A percentile compares a stretch with the other conserved stretches of the same genome.
Evolutionary conservation across 2,113 vertebrate species (phyloP).

Genomic region (Tyrannus savana): DNA sequence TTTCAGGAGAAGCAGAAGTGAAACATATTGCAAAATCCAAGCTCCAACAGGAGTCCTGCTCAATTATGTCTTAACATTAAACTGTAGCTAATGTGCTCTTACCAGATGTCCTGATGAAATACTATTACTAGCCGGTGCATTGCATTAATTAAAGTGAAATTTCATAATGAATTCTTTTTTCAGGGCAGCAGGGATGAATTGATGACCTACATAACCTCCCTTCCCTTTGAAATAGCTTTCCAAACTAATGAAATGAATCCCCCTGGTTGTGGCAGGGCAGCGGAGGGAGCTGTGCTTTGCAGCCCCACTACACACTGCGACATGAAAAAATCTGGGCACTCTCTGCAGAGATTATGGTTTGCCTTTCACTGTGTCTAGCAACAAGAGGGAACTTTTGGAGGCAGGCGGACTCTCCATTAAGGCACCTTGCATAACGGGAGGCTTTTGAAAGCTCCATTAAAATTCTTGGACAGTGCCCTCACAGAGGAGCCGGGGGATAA

Average conservation of each 20-base stretch:
- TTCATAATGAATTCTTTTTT: conserved; percentile 58
- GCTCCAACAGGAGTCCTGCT: background rate
- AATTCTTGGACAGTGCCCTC: background rate
- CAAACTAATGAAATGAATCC: conserved; percentile 36
- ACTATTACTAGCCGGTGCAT: conserved; percentile 3
- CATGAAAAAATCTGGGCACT: background rate
- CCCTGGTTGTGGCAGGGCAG: background rate
- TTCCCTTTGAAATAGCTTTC: background rate
- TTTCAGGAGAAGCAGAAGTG: background rate
- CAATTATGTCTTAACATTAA: conserved; percentile 30
- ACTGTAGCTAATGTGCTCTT: conserved; percentile 44
- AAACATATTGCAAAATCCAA: conserved; percentile 26
- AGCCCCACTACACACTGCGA: background rate
- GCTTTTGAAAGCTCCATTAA: conserved; percentile 35
- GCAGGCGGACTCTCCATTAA: background rate
- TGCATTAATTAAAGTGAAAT: conserved; percentile 61
- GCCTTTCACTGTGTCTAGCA: background rate
- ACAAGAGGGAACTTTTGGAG: background rate
- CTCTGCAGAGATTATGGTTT: background rate
- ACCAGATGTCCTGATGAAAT: conserved; percentile 58
- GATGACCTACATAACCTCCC: conserved; percentile 40
- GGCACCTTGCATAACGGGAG: background rate
- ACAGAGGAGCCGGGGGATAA: background rate
- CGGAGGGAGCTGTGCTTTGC: background rate
- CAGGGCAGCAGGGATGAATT: conserved; percentile 1